Evolutionary conservation across 2,797 vertebrate genomes (phyloP).

Genomic region (Babyrousa celebensis): DNA sequence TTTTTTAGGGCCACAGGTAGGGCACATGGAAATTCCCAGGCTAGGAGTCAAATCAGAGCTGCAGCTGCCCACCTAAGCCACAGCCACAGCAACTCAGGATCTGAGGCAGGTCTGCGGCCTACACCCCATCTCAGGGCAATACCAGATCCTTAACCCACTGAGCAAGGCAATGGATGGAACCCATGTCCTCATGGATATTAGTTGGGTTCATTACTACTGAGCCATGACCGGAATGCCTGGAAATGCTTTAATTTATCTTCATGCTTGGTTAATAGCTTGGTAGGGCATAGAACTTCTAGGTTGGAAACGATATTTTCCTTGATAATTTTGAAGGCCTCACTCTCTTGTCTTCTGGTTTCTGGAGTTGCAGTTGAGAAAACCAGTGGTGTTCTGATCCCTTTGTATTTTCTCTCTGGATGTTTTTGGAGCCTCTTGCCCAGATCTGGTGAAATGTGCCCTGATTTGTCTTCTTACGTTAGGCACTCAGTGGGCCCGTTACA

Average conservation of each 20-base stretch:
- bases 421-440: constrained; percentile 35
- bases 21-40: too few species aligned
- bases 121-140: too few species aligned
- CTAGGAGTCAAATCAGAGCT: too few species aligned
- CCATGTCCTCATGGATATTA: too few species aligned
- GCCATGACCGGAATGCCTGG: too few species aligned
- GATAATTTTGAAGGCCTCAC: constrained; percentile 20
- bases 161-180: too few species aligned
- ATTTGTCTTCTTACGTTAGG: not conserved
- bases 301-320: constrained; percentile 51
- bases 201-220: too few species aligned
- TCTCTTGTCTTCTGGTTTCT: not conserved
- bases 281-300: constrained; percentile 6
- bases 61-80: too few species aligned
- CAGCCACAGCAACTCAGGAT: too few species aligned
- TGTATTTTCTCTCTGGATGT: not conserved
- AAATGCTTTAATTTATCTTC: constrained; percentile 30
- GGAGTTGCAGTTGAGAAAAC: not conserved
- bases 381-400: not conserved
- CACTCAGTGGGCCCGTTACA: not conserved
- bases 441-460: not conserved
- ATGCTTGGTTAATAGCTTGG: not conserved
- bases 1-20: too few species aligned
- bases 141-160: too few species aligned
- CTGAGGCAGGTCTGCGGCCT: too few species aligned